Conservation (phyloP, 1,140 invertebrate genomes). For the Sogatella furcifera region DNA sequence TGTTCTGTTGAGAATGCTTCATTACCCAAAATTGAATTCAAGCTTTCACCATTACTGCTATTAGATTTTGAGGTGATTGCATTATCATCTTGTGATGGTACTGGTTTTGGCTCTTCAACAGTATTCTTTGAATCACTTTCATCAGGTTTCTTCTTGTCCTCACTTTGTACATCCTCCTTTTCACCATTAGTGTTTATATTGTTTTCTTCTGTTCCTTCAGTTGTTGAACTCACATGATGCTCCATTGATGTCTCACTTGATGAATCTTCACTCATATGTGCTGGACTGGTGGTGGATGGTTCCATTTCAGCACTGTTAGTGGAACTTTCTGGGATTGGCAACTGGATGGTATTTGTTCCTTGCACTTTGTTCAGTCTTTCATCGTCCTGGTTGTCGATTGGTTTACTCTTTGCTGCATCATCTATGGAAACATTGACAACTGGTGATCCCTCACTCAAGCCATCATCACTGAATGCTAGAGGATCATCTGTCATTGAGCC, state of each 20-base stretch:
- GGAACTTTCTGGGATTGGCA: no score
- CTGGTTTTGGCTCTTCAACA: no score
- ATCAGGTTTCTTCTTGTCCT: not conserved
- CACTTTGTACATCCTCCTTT: not conserved
- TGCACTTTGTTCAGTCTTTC: no score
- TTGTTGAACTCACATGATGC: not conserved
- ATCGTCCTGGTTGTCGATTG: not conserved
- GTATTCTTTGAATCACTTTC: not conserved
- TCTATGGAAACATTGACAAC: slow-evolving; percentile 9
- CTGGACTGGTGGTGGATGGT: no score
- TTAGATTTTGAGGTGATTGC: no score
- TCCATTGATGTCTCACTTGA: no score
- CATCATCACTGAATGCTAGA: not conserved
- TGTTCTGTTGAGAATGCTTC: not conserved
- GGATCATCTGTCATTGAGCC: not conserved
- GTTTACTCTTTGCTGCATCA: slow-evolving; percentile 3
- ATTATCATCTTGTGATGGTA: no score
- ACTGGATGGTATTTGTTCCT: no score
- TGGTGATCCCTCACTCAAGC: not conserved
- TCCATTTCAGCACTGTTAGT: no score
- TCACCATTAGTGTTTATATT: not conserved
- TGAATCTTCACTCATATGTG: no score
- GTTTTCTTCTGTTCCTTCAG: not conserved
- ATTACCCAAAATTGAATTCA: not conserved
- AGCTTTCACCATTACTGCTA: not conserved